Base-by-base conservation (phyloP, 1,140 invertebrate genomes). In the Tetramorium simillimum region DNA sequence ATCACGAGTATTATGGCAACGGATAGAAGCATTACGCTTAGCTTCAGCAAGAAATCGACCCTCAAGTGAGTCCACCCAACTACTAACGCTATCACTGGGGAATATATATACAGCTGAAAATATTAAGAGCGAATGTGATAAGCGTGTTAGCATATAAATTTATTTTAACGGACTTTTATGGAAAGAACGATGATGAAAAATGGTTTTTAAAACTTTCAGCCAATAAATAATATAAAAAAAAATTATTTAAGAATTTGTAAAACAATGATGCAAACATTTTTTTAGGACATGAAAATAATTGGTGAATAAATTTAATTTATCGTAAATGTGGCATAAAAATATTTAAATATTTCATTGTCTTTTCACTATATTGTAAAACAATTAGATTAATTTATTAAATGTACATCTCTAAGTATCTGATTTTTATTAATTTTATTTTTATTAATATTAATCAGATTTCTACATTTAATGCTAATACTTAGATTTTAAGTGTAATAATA, bases 51-150 rank as follows among this genome's bases (percentile, higher is more conserved):
- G 91, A 98, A 98, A 40, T 97, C 97, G 9, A 98, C 96, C 69
- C 97, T 96, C 6, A 99, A 96, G 94, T 99, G 98, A 14, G 98
- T 97, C 65, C 98, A 98, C 87, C 98, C 97, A 0, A 97, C 96
- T 0, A 97, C 96, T 62, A 99, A 92, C 0, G 97, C 97, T 43
- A 99, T 95, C 40, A 97, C 97, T 62, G 97, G 97, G 87, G 97
- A 97, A 92, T 98, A 97, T 0, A 98, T 92, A 92, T 98, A 98
- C 9, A 97, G 97, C 97, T 98, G 95, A 53, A 96, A 92, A 87
- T 73, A n/a, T 80, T n/a, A 46, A 24, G 60, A 33, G 28, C n/a
- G 24, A 51, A 40, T 4, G 9, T 18, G 40, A 67, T 76, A 78
- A 51, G 1, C 3, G 33, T 33, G 16, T 40, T 12, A 60, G 16